Base-by-base conservation (phyloP, 2,888 invertebrate genomes). In the Drosophila borealis region DNA sequence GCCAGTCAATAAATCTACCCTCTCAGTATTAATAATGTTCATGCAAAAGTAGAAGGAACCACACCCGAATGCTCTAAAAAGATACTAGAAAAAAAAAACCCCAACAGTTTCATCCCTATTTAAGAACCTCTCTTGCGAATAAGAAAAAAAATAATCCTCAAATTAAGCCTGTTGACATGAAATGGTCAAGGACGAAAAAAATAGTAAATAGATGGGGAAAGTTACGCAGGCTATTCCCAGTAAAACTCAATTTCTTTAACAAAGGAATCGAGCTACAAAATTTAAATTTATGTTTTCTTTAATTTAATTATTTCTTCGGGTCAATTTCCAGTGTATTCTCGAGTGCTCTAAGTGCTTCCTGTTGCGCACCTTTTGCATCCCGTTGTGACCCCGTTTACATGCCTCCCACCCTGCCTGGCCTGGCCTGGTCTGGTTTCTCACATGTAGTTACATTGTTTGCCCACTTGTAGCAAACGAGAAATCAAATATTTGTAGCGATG, bases 401-500 rank as follows among this genome's bases (percentile, higher is more conserved):
- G 29, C 5, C 25, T 9, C 45, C 45, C 42, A 41, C 17, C 25
- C 9, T 11, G 14, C 9, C 25, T 13, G 9, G 11, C 14, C 21
- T 14, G 2, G 37, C 14, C 17, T 4, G 29, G 29, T 33, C 5
- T 33, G 37, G 42, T 57, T 59, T 63, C 59, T 54, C 50, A 55
- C 64, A 68, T 74, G 88, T 73, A 62, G 63, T 48, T 57, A 88
- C 80, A 83, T 29, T 83, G 70, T 88, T 82, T 82, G 69, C 87
- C 57, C 83, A 80, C 80, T 88, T 88, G 83, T 86, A 74, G 78
- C 54, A 57, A 80, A 82, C 75, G 86, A 86, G 75, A 75, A 88
- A 86, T 88, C 83, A 83, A 83, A 83, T 83, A 83, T 83, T 83
- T 83, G 88, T 83, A 73, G 75, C 86, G 88, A 83, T 83, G 83